Conservation (phyloP, 2,797 vertebrate species). For the Falco concolor region DNA sequence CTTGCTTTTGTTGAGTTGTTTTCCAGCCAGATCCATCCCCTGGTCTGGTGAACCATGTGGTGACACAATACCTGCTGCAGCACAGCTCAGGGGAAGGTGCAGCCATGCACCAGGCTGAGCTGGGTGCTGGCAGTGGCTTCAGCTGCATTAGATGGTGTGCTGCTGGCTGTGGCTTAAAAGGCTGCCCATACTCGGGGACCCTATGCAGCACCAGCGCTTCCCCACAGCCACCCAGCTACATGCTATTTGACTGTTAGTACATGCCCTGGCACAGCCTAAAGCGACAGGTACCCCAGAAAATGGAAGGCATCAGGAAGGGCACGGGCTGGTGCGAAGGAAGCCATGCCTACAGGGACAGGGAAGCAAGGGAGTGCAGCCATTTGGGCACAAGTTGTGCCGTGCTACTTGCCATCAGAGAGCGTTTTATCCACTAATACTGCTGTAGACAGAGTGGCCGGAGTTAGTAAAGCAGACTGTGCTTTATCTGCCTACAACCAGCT, state of each 20-base stretch:
- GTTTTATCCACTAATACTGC: neutral
- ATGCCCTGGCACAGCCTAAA: neutral
- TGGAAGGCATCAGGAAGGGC: neutral
- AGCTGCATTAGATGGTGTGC: no score
- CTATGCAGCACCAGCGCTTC: neutral
- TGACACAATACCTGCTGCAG: neutral
- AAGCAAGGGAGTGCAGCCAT: neutral
- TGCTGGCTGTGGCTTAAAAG: neutral
- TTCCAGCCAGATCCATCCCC: neutral
- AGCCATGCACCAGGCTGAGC: neutral
- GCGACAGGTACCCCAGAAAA: neutral
- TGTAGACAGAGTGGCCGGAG: neutral
- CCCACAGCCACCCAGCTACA: neutral
- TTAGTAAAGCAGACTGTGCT: neutral
- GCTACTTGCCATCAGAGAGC: accelerated
- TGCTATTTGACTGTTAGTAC: neutral
- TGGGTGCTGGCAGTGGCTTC: neutral
- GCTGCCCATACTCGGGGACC: accelerated
- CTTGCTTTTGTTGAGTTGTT: neutral
- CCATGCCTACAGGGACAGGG: accelerated
- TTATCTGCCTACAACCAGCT: neutral
- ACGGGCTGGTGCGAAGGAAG: neutral
- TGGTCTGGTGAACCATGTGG: neutral
- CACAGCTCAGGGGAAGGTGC: neutral
- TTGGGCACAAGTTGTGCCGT: neutral